Conservation (phyloP, 35 echinoderm and acorn worm genomes). For the Nesometra sesokonis region DNA sequence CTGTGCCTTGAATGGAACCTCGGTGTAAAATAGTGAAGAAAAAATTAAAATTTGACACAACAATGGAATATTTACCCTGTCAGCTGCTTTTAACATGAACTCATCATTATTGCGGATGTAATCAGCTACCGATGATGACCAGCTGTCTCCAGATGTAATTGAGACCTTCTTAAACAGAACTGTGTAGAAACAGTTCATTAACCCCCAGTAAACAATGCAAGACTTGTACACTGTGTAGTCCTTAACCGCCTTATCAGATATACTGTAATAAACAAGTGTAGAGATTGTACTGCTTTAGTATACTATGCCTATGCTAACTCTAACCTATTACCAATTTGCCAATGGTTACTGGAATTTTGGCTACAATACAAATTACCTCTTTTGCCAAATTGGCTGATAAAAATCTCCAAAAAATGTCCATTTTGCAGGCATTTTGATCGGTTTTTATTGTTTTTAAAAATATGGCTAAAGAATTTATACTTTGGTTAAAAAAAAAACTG, state of each 20-base stretch:
- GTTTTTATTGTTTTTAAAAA: too few species aligned
- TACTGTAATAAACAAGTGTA: constrained; percentile 29
- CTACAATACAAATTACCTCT: too few species aligned
- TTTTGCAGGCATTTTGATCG: too few species aligned
- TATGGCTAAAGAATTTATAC: too few species aligned
- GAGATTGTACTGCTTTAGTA: too few species aligned
- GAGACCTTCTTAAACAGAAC: constrained; percentile 52
- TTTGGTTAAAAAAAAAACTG: too few species aligned
- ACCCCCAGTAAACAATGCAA: constrained; percentile 52
- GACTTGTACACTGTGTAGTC: constrained; percentile 80
- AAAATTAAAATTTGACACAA: not conserved
- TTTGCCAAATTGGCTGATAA: too few species aligned
- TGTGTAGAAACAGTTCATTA: constrained; percentile 63
- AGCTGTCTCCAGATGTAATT: constrained; percentile 35
- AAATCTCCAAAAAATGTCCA: too few species aligned
- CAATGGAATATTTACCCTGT: constrained; percentile 59
- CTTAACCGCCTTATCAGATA: constrained; percentile 81
- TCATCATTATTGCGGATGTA: constrained; percentile 91
- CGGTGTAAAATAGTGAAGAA: not conserved
- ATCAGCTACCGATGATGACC: constrained; percentile 71
- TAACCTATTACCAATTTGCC: too few species aligned
- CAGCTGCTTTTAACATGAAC: constrained; percentile 65
- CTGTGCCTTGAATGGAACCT: too few species aligned
- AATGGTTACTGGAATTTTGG: too few species aligned
- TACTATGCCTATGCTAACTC: too few species aligned